These are phyloP conservation scores for Gulo gulo DNA, from an alignment of 2,113 vertebrate species.

Conservation along the genomic window DNA sequence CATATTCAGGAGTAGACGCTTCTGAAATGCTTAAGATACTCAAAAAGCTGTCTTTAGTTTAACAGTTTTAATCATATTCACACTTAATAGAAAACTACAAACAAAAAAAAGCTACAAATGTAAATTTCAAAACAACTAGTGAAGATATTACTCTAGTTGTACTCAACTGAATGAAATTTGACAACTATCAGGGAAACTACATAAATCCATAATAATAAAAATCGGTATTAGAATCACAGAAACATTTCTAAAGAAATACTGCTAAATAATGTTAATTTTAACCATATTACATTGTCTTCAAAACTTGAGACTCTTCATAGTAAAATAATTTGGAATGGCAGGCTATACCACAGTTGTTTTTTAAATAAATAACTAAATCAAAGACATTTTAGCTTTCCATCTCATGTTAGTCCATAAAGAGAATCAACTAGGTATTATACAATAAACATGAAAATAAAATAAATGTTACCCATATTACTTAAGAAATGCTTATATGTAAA, in stretches of 20 bases:
- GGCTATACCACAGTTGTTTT: not conserved
- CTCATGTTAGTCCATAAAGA: not conserved
- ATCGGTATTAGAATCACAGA: not conserved
- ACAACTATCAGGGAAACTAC: not conserved
- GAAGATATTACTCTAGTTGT: not conserved
- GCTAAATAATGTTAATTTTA: not conserved
- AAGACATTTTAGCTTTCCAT: not conserved
- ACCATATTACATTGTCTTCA: not conserved
- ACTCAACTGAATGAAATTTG: not conserved
- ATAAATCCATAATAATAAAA: not conserved
- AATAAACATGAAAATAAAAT: not conserved
- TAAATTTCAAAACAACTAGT: not conserved
- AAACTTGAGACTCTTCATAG: not conserved
- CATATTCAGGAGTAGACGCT: not conserved
- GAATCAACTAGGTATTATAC: not conserved
- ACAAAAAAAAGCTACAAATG: not conserved
- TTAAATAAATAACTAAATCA: not conserved
- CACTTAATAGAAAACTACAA: not conserved
- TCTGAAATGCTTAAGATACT: not conserved
- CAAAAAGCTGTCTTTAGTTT: not conserved
- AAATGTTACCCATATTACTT: not conserved
- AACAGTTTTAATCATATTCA: conserved; percentile 19
- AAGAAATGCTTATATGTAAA: not conserved
- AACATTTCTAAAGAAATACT: not conserved
- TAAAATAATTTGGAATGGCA: conserved; percentile 8